Base-by-base conservation (phyloP, 2,797 vertebrate genomes). In the Morus bassanus region DNA sequence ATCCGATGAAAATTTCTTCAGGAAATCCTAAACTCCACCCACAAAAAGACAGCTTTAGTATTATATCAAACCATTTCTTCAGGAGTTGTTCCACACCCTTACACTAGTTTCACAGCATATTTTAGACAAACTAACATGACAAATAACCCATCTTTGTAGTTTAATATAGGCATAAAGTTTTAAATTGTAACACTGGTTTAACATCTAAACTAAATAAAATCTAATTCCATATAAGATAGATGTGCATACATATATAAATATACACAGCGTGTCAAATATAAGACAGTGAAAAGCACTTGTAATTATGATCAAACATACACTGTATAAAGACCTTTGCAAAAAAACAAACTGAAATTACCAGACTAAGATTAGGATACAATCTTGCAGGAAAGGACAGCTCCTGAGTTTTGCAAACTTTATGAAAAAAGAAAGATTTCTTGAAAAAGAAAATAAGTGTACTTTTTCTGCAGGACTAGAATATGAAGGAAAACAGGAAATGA, bases 21-120 rank as follows among this genome's bases (percentile, higher is more conserved):
- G 98, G 65, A 99, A 99, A 79, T 99, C 99, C 99, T 99, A 90
- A 73, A 88, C 19, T 8, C 81, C n/a, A 56, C 7, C 78, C 65
- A 90, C 3, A 85, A 61, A 91, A 48, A 91, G 51, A 84, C 11
- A 81, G 28, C 18, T 60, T 93, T 53, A 91, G 72, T 10, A 54
- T 31, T 18, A 8, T 2, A 27, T 5, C 37, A 35, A 54, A 50
- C 12, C 21, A 15, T 50, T 72, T 35, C 57, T 59, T 24, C 56
- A 30, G 9, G 37, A 54, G 30, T 8, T 54, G 17, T 67, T 93
- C 33, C 68, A 76, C 21, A 13, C 33, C 41, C 27, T 76, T 28
- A 28, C 9, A 14, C n/a, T 5, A 46, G 27, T 61, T 85, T 57
- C n/a, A 57, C 19, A 53, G 43, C 6, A 1, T 27, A 39, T 63